A percentile compares a stretch with the other conserved stretches of the same genome.
phyloP scores from a whole-genome alignment of 2,888 invertebrate genomes.

The Bembecia ichneumoniformis region DNA sequence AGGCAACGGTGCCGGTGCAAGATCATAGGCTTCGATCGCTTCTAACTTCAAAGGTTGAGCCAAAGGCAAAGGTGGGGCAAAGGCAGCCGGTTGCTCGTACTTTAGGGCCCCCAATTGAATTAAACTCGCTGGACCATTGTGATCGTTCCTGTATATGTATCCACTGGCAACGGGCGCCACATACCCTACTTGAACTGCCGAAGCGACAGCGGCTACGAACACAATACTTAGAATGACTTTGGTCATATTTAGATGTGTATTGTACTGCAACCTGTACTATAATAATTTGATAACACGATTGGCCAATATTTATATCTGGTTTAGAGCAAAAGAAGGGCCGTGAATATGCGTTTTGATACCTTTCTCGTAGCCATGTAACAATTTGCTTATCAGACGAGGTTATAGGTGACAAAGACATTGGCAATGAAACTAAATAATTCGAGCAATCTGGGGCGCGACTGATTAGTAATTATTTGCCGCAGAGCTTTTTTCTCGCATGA shows the following conservation, averaged over 20 bases:
- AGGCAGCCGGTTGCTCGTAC: slow-evolving; percentile 40
- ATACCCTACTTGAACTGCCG: slow-evolving; percentile 47
- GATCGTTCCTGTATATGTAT: slow-evolving; percentile 67
- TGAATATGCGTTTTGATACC: slow-evolving; percentile 42
- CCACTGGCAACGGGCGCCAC: slow-evolving; percentile 66
- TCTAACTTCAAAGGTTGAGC: slow-evolving; percentile 28
- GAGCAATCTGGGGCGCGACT: slow-evolving; percentile 34
- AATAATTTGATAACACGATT: slow-evolving; percentile 59
- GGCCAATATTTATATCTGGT: slow-evolving; percentile 65
- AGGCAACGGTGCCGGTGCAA: slow-evolving; percentile 44
- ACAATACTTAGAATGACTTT: slow-evolving; percentile 35
- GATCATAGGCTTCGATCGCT: slow-evolving; percentile 38
- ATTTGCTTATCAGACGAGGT: slow-evolving; percentile 63
- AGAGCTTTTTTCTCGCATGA: slow-evolving; percentile 10
- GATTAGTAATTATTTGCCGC: slow-evolving; percentile 38
- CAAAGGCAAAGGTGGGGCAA: slow-evolving; percentile 36
- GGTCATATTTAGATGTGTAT: slow-evolving; percentile 53
- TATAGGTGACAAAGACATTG: slow-evolving; percentile 58
- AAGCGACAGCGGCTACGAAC: slow-evolving; percentile 30
- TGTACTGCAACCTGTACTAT: slow-evolving; percentile 38
- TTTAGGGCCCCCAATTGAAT: slow-evolving; percentile 50
- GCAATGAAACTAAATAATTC: slow-evolving; percentile 40
- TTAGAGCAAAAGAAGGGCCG: slow-evolving; percentile 48
- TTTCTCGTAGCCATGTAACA: slow-evolving; percentile 64
- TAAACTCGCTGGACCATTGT: slow-evolving; percentile 58